These are phyloP conservation scores for Ericerus pela DNA, from an alignment of 1,140 invertebrate genomes.

Conservation along the genomic window DNA sequence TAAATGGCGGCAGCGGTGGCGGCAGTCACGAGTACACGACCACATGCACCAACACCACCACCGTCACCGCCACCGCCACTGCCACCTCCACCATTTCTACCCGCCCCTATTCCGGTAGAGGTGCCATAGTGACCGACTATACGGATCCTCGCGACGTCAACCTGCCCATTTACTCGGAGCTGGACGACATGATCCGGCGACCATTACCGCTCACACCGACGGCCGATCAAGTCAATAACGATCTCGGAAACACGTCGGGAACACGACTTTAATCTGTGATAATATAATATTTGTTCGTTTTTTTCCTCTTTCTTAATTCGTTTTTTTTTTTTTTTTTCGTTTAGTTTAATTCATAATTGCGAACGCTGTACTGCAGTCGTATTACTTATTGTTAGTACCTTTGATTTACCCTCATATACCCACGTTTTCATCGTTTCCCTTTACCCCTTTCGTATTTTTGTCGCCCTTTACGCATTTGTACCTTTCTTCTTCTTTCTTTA, in stretches of 20 bases:
- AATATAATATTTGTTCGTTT: not conserved
- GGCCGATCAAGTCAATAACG: slow-evolving; percentile 29
- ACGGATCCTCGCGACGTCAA: slow-evolving; percentile 51
- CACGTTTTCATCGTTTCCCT: no score
- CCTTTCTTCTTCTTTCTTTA: no score
- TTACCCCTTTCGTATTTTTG: no score
- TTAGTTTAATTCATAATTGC: no score
- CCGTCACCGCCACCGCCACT: not conserved
- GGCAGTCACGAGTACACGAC: slow-evolving; percentile 26
- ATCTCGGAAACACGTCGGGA: slow-evolving; percentile 18
- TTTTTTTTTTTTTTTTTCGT: not conserved
- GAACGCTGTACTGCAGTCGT: no score
- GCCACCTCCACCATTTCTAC: not conserved
- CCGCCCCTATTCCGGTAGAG: not conserved
- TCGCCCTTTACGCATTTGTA: no score
- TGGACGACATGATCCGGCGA: slow-evolving; percentile 42
- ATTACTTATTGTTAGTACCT: no score
- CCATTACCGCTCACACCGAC: slow-evolving; percentile 50
- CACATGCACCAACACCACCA: slow-evolving; percentile 26
- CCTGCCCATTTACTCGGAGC: slow-evolving; percentile 54
- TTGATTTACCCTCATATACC: no score
- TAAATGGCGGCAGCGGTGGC: no score
- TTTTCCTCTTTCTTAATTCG: not conserved
- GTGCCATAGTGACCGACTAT: slow-evolving; percentile 41
- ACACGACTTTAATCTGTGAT: not conserved